These are phyloP conservation scores for Bradypodion ventrale DNA, from an alignment of 2,797 vertebrate species.

Conservation along the genomic window DNA sequence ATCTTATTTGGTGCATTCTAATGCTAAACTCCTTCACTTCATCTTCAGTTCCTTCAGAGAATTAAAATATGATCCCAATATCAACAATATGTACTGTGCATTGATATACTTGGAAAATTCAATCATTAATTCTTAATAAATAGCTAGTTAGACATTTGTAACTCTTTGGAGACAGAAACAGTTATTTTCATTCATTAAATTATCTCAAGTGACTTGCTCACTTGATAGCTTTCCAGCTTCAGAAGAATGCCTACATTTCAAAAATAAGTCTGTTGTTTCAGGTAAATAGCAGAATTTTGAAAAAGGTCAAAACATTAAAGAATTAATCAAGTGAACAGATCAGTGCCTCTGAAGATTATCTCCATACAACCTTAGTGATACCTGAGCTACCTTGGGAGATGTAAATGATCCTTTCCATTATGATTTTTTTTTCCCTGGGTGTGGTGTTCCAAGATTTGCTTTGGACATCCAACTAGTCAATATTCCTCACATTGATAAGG, in stretches of 20 bases:
- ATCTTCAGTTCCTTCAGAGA: slow-evolving; percentile 62
- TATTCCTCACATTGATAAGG: not conserved
- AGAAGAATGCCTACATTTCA: not conserved
- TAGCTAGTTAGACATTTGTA: slow-evolving; percentile 67
- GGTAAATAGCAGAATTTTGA: slow-evolving; percentile 81
- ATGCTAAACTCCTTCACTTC: slow-evolving; percentile 53
- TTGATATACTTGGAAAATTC: slow-evolving; percentile 65
- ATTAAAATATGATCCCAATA: slow-evolving; percentile 65
- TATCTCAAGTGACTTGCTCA: slow-evolving; percentile 22
- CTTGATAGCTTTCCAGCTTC: not conserved
- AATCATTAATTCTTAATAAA: slow-evolving; percentile 68
- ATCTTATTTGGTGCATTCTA: slow-evolving; percentile 23
- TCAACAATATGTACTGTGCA: slow-evolving; percentile 57
- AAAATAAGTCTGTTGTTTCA: slow-evolving; percentile 71
- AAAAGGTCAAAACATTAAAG: slow-evolving; percentile 79
- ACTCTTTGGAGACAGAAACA: slow-evolving; percentile 62
- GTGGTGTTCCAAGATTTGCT: slow-evolving; percentile 8
- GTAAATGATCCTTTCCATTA: not conserved
- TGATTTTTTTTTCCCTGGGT: not conserved
- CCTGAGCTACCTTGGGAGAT: not conserved
- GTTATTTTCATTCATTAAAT: slow-evolving; percentile 59
- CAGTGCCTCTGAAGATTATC: slow-evolving; percentile 40
- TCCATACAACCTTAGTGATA: not conserved
- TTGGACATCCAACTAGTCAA: not conserved
- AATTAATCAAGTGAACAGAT: slow-evolving; percentile 75